A percentile compares a stretch with the other conserved stretches of the same genome.
phyloP scores from a whole-genome alignment of 2,797 vertebrate genomes.

The Gymnocypris eckloni region DNA sequence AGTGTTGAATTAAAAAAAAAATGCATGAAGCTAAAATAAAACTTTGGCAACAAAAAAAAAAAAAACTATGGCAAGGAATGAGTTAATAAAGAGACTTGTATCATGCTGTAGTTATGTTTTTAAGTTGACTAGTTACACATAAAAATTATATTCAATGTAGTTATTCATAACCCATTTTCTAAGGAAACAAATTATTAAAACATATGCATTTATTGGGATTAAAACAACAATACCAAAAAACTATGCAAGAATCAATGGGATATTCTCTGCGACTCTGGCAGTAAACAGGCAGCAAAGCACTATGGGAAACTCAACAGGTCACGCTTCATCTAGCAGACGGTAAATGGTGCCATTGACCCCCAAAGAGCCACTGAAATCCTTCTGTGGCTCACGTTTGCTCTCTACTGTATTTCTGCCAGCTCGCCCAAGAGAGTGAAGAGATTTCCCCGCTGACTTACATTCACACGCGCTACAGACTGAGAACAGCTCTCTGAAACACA shows the following conservation, averaged over 20 bases:
- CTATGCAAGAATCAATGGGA: neutral
- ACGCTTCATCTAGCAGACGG: conserved; percentile 21
- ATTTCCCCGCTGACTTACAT: neutral
- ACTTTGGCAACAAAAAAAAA: too few species aligned
- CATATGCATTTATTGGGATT: neutral
- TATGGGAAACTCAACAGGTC: conserved; percentile 20
- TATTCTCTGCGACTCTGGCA: neutral
- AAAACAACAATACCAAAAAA: neutral
- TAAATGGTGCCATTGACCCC: conserved; percentile 52
- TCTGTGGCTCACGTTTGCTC: conserved; percentile 31
- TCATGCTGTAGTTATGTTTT: too few species aligned
- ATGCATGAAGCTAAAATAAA: too few species aligned
- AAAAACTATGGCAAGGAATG: too few species aligned
- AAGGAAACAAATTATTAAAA: neutral
- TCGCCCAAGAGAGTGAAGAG: conserved; percentile 34
- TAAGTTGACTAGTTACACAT: too few species aligned
- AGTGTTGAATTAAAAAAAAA: too few species aligned
- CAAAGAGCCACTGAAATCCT: conserved; percentile 26
- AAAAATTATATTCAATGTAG: neutral
- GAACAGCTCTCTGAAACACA: neutral
- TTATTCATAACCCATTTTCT: neutral
- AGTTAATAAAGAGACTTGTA: too few species aligned
- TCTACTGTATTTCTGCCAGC: neutral
- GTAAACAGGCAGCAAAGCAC: neutral
- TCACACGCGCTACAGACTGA: neutral